Evolutionary conservation across 2,888 invertebrate genomes (phyloP).

Genomic region (Helobdella robusta): DNA sequence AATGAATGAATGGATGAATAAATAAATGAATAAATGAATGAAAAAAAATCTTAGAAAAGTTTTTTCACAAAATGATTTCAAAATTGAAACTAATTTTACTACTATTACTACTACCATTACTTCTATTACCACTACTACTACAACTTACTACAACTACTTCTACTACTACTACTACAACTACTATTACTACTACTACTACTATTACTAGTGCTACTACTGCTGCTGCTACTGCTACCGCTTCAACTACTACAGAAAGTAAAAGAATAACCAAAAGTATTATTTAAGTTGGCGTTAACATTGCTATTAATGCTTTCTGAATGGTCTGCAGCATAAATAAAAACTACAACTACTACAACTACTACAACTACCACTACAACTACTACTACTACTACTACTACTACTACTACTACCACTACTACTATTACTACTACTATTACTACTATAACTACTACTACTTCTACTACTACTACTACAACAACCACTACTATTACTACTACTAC

Average conservation of each 20-base stretch:
- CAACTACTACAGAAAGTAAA: background rate
- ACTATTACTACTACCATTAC: background rate
- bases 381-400: constrained; percentile 25
- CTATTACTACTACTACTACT: too few species aligned
- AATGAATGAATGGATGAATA: too few species aligned
- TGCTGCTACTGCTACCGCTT: background rate
- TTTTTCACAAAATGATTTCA: too few species aligned
- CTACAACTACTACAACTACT: constrained; percentile 25
- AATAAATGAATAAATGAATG: too few species aligned
- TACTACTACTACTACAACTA: background rate
- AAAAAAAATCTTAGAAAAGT: too few species aligned
- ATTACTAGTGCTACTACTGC: too few species aligned
- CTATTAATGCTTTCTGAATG: too few species aligned
- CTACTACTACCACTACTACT: constrained; percentile 28
- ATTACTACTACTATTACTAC: constrained; percentile 27
- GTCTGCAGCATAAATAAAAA: background rate
- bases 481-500: constrained; percentile 28
- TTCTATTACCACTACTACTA: background rate
- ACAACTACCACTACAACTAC: constrained; percentile 25
- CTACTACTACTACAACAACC: too few species aligned
- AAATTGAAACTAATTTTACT: too few species aligned
- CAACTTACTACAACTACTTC: background rate
- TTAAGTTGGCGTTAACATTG: too few species aligned
- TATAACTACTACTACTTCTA: constrained; percentile 27
- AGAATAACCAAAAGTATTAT: background rate